Percentiles rank a stretch among this genome's conserved stretches.
Conservation (phyloP, 2,888 invertebrate species). For the Muschampia plurimacula region DNA sequence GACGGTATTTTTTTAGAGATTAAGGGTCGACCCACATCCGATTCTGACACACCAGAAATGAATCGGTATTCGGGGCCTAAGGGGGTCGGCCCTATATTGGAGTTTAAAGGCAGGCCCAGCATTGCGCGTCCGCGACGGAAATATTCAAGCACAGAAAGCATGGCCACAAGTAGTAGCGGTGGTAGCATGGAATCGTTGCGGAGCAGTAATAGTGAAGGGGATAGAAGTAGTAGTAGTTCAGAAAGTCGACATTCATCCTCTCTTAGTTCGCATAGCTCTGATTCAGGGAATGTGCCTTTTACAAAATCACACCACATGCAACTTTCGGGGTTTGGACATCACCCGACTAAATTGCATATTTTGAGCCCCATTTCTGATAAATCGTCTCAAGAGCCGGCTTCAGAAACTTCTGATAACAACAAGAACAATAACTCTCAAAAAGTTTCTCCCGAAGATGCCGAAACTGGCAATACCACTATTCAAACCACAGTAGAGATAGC, state of each 20-base stretch:
- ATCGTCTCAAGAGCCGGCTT: conserved; percentile 94
- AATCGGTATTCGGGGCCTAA: conserved; percentile 84
- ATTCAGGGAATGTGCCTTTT: conserved; percentile 88
- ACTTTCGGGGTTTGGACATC: conserved; percentile 89
- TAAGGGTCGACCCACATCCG: conserved; percentile 88
- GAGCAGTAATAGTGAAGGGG: conserved; percentile 95
- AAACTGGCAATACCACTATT: conserved; percentile 72
- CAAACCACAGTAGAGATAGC: conserved; percentile 81
- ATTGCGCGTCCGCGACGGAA: conserved; percentile 83
- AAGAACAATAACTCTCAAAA: conserved; percentile 92
- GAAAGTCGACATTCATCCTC: conserved; percentile 94
- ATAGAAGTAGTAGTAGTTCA: conserved; percentile 93
- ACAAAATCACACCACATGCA: conserved; percentile 87
- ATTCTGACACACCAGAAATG: conserved; percentile 83
- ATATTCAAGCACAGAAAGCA: conserved; percentile 94
- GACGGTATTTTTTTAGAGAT: conserved; percentile 90
- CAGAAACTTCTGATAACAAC: conserved; percentile 93
- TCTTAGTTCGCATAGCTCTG: conserved; percentile 94
- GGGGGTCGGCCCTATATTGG: conserved; percentile 86
- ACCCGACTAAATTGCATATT: conserved; percentile 92
- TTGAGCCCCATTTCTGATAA: conserved; percentile 96
- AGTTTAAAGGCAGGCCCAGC: conserved; percentile 87
- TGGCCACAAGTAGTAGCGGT: conserved; percentile 94
- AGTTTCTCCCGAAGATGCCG: conserved; percentile 89
- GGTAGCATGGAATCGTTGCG: conserved; percentile 95